Conservation (phyloP, 2,113 vertebrate genomes). For the Garra rufa region DNA sequence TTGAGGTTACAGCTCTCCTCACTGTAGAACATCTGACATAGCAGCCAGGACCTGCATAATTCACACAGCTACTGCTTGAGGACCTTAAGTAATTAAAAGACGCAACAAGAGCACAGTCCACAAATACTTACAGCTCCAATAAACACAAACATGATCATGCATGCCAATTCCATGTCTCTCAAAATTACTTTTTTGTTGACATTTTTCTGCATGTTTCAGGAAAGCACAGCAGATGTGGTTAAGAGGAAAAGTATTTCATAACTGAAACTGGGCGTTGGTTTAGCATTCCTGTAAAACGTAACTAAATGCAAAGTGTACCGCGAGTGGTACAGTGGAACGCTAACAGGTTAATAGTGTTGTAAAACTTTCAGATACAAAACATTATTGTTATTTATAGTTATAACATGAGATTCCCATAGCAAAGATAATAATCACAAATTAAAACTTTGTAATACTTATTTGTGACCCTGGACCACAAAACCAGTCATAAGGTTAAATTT, state of each 20-base stretch:
- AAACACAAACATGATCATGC: not conserved
- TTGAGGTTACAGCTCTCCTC: conserved; percentile 25
- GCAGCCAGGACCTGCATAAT: conserved; percentile 21
- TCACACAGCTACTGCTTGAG: not conserved
- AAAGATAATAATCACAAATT: not conserved
- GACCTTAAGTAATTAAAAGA: conserved; percentile 33
- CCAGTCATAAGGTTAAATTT: too few species aligned
- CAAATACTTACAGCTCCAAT: not conserved
- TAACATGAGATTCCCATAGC: too few species aligned
- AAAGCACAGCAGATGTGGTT: not conserved
- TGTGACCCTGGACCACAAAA: too few species aligned
- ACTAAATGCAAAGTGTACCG: too few species aligned
- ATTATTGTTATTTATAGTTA: not conserved
- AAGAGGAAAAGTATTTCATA: not conserved
- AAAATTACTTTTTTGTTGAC: not conserved
- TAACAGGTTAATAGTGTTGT: not conserved
- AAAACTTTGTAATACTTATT: not conserved
- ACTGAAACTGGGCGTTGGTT: not conserved
- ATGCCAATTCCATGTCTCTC: not conserved
- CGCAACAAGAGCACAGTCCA: not conserved
- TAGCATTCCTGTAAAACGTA: too few species aligned
- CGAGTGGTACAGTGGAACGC: too few species aligned
- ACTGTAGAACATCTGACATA: conserved; percentile 15
- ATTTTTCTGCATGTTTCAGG: not conserved
- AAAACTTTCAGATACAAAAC: not conserved